Conservation (phyloP, 2,888 invertebrate species). For the Leptothorax acervorum region DNA sequence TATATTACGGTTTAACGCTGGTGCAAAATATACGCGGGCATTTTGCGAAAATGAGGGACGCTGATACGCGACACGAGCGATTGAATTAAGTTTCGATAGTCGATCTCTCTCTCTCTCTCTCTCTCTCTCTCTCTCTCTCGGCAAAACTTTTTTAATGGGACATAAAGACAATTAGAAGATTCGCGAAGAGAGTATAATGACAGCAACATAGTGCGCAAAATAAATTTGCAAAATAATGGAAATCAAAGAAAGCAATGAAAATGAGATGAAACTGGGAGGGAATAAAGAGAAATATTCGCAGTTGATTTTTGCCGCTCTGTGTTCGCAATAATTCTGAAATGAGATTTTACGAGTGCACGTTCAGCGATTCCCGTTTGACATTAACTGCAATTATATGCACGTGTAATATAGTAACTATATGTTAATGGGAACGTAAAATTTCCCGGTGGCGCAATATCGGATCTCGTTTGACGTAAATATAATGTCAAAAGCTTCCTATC, state of each 20-base stretch:
- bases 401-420: constrained; percentile 47
- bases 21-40: constrained; percentile 1
- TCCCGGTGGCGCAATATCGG: constrained; percentile 32
- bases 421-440: constrained; percentile 47
- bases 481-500: constrained; percentile 45
- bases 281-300: constrained; percentile 29
- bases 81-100: constrained; percentile 13
- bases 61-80: not conserved
- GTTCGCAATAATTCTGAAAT: constrained; percentile 36
- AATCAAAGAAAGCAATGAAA: constrained; percentile 12
- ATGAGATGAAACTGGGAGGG: not conserved
- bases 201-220: not conserved
- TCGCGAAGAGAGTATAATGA: not conserved
- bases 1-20: constrained; percentile 36
- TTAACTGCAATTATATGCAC: constrained; percentile 49
- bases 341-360: constrained; percentile 44
- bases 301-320: constrained; percentile 36
- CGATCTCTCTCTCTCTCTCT: not conserved
- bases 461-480: constrained; percentile 46
- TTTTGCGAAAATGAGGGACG: not conserved
- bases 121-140: not conserved
- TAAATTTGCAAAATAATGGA: constrained; percentile 12
- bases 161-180: not conserved
- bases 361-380: constrained; percentile 52
- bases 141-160: not conserved